phyloP scores from a whole-genome alignment of 35 echinoderm and acorn worm genomes.

The Heliocidaris tuberculata region DNA sequence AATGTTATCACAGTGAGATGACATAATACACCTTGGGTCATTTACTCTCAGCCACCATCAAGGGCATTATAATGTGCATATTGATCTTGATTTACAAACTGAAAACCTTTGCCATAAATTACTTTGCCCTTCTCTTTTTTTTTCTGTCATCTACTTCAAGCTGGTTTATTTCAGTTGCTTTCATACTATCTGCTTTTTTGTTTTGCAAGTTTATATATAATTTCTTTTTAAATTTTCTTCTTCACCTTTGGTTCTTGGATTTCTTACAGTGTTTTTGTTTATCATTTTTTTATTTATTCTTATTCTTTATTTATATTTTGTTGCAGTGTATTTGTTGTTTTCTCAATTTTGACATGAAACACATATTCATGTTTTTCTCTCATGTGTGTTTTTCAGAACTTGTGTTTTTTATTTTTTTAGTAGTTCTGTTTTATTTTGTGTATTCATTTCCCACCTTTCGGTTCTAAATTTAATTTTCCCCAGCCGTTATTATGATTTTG shows the following conservation, averaged over 20 bases:
- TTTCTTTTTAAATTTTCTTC: not conserved
- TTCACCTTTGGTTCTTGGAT: not conserved
- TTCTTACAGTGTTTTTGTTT: not conserved
- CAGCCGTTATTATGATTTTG: not conserved
- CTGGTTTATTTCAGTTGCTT: not conserved
- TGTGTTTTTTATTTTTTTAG: not conserved
- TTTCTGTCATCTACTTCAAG: not conserved
- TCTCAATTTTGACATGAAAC: not conserved
- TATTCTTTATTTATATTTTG: not conserved
- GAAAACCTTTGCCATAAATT: not conserved
- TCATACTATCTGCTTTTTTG: not conserved
- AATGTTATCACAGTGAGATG: not conserved
- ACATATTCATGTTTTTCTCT: not conserved
- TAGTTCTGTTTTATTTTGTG: not conserved
- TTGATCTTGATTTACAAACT: no score
- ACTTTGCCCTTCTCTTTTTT: not conserved
- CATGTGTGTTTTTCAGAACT: no score
- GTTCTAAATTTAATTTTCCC: not conserved
- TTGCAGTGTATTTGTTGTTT: not conserved
- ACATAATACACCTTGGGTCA: not conserved
- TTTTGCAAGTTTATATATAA: not conserved
- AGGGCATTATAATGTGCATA: not conserved
- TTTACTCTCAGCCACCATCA: not conserved
- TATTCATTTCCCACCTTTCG: not conserved
- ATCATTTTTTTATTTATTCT: not conserved